Conservation (phyloP, 2,797 vertebrate species). For the Botia kubotai region DNA sequence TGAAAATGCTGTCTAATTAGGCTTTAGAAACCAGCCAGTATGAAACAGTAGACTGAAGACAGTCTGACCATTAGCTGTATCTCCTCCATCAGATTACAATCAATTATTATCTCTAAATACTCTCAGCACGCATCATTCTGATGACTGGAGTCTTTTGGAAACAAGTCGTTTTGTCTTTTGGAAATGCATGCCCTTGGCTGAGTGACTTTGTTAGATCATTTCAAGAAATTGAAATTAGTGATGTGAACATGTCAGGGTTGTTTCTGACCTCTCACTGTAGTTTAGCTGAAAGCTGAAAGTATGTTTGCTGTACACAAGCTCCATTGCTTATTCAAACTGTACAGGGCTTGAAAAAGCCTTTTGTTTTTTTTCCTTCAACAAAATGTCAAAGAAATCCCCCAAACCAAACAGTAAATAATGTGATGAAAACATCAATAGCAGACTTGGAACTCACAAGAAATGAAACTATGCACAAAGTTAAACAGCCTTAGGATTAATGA, state of each 20-base stretch:
- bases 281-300: constrained; percentile 38
- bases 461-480: not conserved
- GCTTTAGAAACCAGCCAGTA: constrained; percentile 1
- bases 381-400: not conserved
- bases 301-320: constrained; percentile 42
- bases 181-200: constrained; percentile 11
- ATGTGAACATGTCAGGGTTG: not conserved
- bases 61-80: not conserved
- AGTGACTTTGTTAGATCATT: constrained; percentile 8
- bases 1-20: not conserved
- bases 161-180: constrained; percentile 9
- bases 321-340: constrained; percentile 20
- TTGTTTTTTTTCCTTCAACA: not conserved
- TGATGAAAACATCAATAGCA: not conserved
- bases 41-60: constrained; percentile 5
- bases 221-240: constrained; percentile 4
- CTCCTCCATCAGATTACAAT: not conserved
- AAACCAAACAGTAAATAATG: constrained; percentile 19
- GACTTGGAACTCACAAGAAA: not conserved
- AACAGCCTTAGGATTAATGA: not conserved
- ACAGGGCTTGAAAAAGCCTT: not conserved
- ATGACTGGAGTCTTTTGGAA: too few species aligned
- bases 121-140: not conserved
- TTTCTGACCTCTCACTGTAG: not conserved
- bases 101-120: constrained; percentile 20